phyloP scores from a whole-genome alignment of 2,888 invertebrate genomes.

The Ochlodes sylvanus region DNA sequence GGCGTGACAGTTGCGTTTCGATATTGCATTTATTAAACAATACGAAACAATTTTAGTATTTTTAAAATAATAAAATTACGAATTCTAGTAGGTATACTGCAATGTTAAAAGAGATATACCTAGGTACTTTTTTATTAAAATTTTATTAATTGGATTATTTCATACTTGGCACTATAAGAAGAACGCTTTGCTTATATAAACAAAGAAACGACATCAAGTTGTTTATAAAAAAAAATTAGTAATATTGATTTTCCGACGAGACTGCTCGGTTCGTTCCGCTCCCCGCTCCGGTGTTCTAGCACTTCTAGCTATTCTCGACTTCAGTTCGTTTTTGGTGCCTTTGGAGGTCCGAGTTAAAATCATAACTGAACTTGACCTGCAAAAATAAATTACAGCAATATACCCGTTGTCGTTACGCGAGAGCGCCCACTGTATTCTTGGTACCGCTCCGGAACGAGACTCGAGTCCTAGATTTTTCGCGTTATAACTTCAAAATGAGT shows the following conservation, averaged over 20 bases:
- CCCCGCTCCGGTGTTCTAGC: constrained; percentile 17
- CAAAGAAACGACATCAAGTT: constrained; percentile 45
- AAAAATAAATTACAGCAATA: constrained; percentile 11
- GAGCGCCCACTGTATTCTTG: constrained; percentile 21
- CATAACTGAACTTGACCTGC: constrained; percentile 13
- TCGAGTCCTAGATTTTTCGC: constrained; percentile 14
- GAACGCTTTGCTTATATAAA: constrained; percentile 42
- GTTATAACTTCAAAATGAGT: constrained; percentile 59
- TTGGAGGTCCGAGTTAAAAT: constrained; percentile 12
- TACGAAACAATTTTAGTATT: too few relatives aligned
- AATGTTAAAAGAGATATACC: too few relatives aligned
- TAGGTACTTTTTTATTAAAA: background rate
- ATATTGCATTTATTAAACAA: background rate
- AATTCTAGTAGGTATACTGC: too few relatives aligned
- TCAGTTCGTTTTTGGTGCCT: constrained; percentile 8
- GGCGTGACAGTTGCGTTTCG: background rate
- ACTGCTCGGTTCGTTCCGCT: constrained; percentile 45
- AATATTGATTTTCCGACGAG: constrained; percentile 77
- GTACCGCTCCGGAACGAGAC: constrained; percentile 52
- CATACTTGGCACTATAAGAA: background rate
- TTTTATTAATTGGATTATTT: background rate
- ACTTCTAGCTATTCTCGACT: background rate
- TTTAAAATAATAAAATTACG: too few relatives aligned
- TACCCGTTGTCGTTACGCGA: constrained; percentile 23
- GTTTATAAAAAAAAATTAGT: constrained; percentile 70